phyloP scores from a whole-genome alignment of 2,113 vertebrate genomes.

The Progne subis region DNA sequence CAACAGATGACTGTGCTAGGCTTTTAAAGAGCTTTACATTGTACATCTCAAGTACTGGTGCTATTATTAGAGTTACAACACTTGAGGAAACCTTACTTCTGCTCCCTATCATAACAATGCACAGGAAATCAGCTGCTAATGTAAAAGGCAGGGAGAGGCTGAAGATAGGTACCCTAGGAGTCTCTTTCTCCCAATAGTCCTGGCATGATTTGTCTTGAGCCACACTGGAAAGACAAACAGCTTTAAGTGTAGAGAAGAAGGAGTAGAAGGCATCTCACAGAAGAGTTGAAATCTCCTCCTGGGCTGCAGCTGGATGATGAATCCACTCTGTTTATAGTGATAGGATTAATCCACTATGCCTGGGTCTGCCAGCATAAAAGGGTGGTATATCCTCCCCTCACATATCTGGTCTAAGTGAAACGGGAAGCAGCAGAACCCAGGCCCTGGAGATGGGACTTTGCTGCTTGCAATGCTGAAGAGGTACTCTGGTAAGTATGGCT shows the following conservation, averaged over 20 bases:
- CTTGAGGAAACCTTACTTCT: neutral
- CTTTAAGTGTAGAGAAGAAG: neutral
- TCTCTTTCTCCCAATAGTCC: neutral
- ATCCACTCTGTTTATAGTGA: neutral
- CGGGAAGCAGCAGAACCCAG: neutral
- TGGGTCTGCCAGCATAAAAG: neutral
- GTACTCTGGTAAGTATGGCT: rapidly evolving
- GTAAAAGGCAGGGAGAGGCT: neutral
- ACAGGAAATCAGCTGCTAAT: neutral
- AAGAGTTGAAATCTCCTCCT: neutral
- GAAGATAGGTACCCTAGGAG: neutral
- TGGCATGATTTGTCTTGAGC: neutral
- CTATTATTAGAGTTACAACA: neutral
- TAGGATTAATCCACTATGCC: neutral
- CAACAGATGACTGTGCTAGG: neutral
- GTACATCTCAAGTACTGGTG: neutral
- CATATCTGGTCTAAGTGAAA: neutral
- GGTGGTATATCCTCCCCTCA: neutral
- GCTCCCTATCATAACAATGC: neutral
- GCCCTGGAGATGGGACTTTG: neutral
- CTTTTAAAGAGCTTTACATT: neutral
- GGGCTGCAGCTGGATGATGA: neutral
- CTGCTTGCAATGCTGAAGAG: neutral
- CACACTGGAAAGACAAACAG: neutral
- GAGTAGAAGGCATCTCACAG: neutral